Percentiles rank a stretch among this genome's conserved stretches.
phyloP scores from a whole-genome alignment of 2,888 invertebrate species.

The Serrognathus titanus region DNA sequence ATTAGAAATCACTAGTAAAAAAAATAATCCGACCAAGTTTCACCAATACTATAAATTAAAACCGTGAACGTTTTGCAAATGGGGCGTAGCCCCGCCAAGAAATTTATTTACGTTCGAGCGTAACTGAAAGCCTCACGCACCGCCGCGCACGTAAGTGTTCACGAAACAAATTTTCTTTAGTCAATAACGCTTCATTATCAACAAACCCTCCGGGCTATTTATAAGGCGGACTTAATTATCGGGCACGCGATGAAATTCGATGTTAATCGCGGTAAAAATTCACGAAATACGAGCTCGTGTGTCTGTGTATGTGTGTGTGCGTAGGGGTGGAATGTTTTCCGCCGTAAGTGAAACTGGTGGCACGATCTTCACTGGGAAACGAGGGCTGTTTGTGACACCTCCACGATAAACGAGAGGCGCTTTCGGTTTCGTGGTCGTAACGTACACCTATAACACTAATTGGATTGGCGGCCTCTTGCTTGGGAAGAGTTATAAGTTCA shows the following conservation, averaged over 20 bases:
- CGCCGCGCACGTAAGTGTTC: not conserved
- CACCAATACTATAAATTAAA: no score
- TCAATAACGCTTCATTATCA: not conserved
- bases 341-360: no score
- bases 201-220: not conserved
- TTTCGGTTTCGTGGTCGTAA: conserved; percentile 31
- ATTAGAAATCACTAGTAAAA: no score
- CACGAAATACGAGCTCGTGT: no score
- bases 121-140: not conserved
- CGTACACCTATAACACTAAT: conserved; percentile 36
- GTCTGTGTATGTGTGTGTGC: no score
- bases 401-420: conserved; percentile 32
- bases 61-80: no score
- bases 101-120: not conserved
- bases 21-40: no score
- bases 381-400: conserved; percentile 31
- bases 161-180: not conserved
- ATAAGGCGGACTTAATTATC: no score
- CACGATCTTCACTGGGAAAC: conserved; percentile 26
- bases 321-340: no score
- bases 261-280: no score
- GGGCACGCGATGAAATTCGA: no score
- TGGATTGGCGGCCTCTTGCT: conserved; percentile 32
- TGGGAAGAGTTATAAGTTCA: conserved; percentile 30
- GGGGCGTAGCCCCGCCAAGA: not conserved